Evolutionary conservation across 2,797 vertebrate species (phyloP).

Genomic region (Glossophaga mutica): DNA sequence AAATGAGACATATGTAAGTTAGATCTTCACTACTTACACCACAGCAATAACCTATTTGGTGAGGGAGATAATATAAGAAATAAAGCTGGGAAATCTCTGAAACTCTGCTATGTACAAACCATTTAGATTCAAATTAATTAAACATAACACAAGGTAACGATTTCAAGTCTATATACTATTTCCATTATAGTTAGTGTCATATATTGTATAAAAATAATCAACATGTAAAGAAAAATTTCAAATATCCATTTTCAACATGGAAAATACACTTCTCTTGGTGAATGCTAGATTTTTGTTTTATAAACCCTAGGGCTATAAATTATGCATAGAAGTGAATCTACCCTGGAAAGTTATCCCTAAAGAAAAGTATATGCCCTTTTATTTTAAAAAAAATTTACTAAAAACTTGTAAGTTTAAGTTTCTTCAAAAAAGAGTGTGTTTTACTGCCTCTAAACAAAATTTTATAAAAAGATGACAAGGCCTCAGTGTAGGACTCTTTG

Average conservation of each 20-base stretch:
- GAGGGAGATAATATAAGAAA: background rate
- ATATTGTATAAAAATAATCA: background rate
- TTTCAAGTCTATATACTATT: background rate
- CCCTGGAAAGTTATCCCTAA: background rate
- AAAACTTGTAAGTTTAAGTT: background rate
- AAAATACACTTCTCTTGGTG: background rate
- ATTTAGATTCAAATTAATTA: background rate
- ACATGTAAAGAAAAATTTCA: background rate
- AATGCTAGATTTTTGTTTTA: background rate
- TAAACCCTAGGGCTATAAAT: background rate
- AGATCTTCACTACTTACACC: background rate
- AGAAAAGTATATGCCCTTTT: background rate
- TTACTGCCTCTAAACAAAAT: background rate
- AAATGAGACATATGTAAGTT: background rate
- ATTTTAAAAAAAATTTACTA: background rate
- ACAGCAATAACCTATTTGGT: background rate
- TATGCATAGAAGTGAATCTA: background rate
- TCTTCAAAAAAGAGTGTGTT: background rate
- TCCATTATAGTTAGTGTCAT: background rate
- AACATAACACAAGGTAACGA: background rate
- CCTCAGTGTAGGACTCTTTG: background rate
- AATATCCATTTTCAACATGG: background rate
- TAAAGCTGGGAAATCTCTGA: background rate
- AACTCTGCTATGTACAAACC: background rate
- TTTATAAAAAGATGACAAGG: background rate